These are phyloP conservation scores for Panopea generosa DNA, from an alignment of 2,888 invertebrate species.

Conservation along the genomic window DNA sequence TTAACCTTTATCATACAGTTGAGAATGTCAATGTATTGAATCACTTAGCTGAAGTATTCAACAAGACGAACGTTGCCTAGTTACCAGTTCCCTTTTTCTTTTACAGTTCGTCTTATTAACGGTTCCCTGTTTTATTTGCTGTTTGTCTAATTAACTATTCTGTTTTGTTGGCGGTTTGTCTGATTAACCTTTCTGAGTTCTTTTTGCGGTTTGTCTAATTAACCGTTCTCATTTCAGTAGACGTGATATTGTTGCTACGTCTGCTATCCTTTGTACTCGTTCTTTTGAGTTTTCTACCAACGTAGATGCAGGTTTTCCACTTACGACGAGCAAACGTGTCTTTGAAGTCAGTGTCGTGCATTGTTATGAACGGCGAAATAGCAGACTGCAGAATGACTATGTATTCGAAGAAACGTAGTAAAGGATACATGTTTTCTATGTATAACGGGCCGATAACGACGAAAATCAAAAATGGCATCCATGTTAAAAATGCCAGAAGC, in stretches of 20 bases:
- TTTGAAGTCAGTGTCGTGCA: constrained; percentile 57
- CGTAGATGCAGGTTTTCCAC: constrained; percentile 3
- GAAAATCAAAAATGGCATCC: constrained; percentile 36
- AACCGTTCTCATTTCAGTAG: constrained; percentile 24
- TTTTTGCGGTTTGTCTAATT: no score
- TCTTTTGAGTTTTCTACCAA: not conserved
- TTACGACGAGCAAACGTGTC: constrained; percentile 30
- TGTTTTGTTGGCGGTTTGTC: no score
- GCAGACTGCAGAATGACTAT: constrained; percentile 46
- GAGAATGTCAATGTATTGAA: no score
- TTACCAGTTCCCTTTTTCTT: no score
- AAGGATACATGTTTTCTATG: constrained; percentile 1
- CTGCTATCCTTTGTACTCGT: constrained; percentile 11
- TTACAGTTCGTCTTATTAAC: no score
- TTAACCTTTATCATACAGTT: no score
- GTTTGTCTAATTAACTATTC: no score
- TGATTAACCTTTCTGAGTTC: no score
- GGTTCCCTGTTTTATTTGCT: no score
- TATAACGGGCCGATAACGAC: constrained; percentile 29
- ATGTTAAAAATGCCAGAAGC: constrained; percentile 31
- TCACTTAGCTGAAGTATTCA: no score
- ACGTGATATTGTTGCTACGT: constrained; percentile 21
- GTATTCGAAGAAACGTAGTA: constrained; percentile 37
- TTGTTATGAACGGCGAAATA: constrained; percentile 47
- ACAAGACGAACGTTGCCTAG: no score